A percentile compares a stretch with the other conserved stretches of the same genome.
Evolutionary conservation across 2,797 vertebrate species (phyloP).

Genomic region (Otolemur crassicaudatus): DNA sequence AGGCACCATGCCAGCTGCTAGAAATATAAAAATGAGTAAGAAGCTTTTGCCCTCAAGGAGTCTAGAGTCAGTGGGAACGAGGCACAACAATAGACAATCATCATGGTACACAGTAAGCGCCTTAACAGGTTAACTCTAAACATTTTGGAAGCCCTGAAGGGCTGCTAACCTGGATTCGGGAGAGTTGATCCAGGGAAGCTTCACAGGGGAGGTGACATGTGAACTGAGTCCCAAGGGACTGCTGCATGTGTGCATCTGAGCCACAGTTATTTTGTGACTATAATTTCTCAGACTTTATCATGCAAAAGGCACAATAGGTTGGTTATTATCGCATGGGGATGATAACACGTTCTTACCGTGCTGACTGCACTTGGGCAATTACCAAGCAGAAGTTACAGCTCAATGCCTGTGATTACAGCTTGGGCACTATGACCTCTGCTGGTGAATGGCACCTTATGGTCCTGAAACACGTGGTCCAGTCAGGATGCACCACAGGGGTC

Average conservation of each 20-base stretch:
- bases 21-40: neutral
- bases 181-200: neutral
- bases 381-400: neutral
- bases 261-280: neutral
- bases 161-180: neutral
- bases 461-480: neutral
- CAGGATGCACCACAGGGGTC: too few relatives aligned
- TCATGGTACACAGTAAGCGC: neutral
- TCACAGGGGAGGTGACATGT: neutral
- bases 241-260: neutral
- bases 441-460: neutral
- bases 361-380: neutral
- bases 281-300: neutral
- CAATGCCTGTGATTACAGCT: neutral
- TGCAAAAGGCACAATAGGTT: neutral
- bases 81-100: neutral
- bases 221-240: neutral
- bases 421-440: neutral
- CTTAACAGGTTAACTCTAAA: neutral
- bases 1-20: neutral
- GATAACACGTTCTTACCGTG: rapidly evolving
- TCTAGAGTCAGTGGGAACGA: neutral
- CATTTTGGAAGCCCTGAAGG: neutral
- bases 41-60: neutral
- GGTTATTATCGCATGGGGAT: neutral